Evolutionary conservation across 2,797 vertebrate species (phyloP).

Genomic region (Hemitrygon akajei): DNA sequence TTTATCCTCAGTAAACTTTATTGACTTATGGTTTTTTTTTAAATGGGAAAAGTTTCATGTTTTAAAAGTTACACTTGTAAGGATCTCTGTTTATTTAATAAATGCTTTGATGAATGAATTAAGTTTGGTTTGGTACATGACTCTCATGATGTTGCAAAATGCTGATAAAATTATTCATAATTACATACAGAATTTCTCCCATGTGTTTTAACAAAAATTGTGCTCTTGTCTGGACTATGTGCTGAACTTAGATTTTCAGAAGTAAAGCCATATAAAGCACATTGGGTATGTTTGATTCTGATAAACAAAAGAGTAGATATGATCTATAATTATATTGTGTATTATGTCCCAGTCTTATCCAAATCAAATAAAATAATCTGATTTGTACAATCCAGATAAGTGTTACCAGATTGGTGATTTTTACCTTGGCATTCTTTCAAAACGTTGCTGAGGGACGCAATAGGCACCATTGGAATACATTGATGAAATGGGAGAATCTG

Average conservation of each 20-base stretch:
- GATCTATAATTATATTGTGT: constrained; percentile 6
- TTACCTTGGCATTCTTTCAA: neutral
- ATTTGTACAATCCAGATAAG: constrained; percentile 10
- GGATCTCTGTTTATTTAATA: neutral
- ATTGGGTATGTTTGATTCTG: constrained; percentile 4
- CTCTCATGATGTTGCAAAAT: neutral
- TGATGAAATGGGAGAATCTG: too few species aligned
- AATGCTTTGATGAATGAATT: neutral
- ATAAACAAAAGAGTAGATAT: neutral
- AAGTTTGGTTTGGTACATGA: neutral
- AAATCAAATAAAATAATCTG: neutral
- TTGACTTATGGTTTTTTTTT: neutral
- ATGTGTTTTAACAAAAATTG: neutral
- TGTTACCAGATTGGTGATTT: neutral
- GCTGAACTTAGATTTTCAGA: neutral
- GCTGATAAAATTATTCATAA: neutral
- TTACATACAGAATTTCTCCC: neutral
- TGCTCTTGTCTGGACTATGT: neutral
- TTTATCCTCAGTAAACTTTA: neutral
- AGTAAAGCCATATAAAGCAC: neutral
- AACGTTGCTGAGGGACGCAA: neutral
- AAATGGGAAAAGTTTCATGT: neutral
- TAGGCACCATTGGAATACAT: too few species aligned
- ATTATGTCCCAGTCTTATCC: neutral
- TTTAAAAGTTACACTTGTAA: neutral